phyloP scores from a whole-genome alignment of 2,888 invertebrate genomes.

The Lobophora halterata region DNA sequence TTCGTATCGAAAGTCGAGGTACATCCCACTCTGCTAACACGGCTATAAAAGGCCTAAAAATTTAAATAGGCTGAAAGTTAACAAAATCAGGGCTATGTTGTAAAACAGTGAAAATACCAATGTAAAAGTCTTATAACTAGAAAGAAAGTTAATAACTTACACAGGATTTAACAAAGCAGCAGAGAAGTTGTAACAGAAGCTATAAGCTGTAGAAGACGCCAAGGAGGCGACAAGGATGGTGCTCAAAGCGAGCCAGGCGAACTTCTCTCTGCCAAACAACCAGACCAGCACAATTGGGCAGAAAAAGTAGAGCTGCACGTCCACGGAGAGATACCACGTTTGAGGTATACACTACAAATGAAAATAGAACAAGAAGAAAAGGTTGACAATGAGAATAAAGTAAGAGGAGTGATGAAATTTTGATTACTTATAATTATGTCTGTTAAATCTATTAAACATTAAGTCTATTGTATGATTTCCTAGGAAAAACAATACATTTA shows the following conservation, averaged over 20 bases:
- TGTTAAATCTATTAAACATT: too few species aligned
- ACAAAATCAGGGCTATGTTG: too few species aligned
- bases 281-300: slow-evolving; percentile 48
- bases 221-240: slow-evolving; percentile 37
- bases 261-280: slow-evolving; percentile 39
- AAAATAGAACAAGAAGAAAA: too few species aligned
- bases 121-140: background rate
- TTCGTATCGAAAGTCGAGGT: too few species aligned
- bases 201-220: slow-evolving; percentile 44
- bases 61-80: background rate
- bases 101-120: too few species aligned
- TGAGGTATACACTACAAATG: slow-evolving; percentile 50
- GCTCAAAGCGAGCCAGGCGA: slow-evolving; percentile 43
- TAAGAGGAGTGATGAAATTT: too few species aligned
- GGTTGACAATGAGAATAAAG: too few species aligned
- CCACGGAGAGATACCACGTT: slow-evolving; percentile 59
- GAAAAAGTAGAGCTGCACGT: slow-evolving; percentile 51
- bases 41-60: slow-evolving; percentile 5
- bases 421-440: too few species aligned
- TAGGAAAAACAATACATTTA: too few species aligned
- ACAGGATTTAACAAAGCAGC: slow-evolving; percentile 50
- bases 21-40: too few species aligned
- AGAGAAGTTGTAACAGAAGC: slow-evolving; percentile 54
- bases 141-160: slow-evolving; percentile 48
- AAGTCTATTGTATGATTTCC: too few species aligned